Evolutionary conservation across 2,113 vertebrate species (phyloP), one percentile per base, ranked within the genome.

Genomic region (Etheostoma cragini): DNA sequence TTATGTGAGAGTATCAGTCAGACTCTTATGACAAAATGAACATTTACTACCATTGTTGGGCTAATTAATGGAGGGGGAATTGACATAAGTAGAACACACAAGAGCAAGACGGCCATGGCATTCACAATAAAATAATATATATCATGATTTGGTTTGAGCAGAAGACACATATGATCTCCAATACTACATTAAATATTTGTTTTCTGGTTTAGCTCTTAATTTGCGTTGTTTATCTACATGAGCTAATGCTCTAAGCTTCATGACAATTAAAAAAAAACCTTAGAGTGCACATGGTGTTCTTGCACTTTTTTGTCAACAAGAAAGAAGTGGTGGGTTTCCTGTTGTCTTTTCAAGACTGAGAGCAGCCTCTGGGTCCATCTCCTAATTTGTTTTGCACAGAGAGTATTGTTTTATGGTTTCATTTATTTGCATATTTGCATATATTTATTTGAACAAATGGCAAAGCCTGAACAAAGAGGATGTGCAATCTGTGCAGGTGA

Each of bases 401-500:
- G 35, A 54, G 65, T 47, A 71, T 42, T 49, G 53, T 71, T 71
- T 78, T 67, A 68, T 72, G 1, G 22, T 76, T 78, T 63, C 4
- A 75, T 74, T 77, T 22, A 70, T 84, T 84, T 76, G 66, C 17
- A 67, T 1, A 30, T 30, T 30, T 30, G 30, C 30, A 30, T 30
- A 30, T 30, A 30, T 30, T 30, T 4, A 30, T 30, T 30, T 30
- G 0, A 78, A 64, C 69, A 80, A 82, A 80, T 77, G 60, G 54
- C 17, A 74, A 80, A 74, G 24, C 26, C 45, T 16, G 21, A 68
- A 68, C 52, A 64, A 60, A 65, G 8, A 53, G 30, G 24, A 68
- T 11, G 2, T 72, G 35, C 61, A 72, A 66, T 80, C n/a, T 62
- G 78, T 61, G 52, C 69, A 78, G 73, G 57, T 77, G 66, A 82